phyloP scores from a whole-genome alignment of 2,797 vertebrate species.

The Lepus oiostolus region DNA sequence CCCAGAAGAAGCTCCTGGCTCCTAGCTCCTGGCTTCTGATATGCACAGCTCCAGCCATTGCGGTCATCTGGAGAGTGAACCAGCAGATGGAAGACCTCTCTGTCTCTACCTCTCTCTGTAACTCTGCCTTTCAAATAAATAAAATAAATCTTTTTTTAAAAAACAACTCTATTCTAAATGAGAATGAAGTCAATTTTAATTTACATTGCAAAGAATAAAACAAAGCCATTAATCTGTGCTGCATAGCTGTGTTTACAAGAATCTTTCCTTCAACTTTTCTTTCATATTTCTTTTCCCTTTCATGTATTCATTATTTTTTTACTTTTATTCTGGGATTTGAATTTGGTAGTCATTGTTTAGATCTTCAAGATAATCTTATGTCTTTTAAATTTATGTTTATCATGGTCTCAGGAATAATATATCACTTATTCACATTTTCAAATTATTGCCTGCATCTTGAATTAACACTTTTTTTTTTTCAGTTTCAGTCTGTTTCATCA shows the following conservation, averaged over 20 bases:
- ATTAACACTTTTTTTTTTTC: background rate
- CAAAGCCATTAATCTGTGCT: background rate
- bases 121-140: no score
- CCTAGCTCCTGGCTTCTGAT: no score
- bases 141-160: no score
- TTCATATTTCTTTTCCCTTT: background rate
- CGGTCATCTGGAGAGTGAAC: no score
- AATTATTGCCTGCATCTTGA: background rate
- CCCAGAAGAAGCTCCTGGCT: no score
- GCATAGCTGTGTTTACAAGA: background rate
- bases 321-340: background rate
- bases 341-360: background rate
- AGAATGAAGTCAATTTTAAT: background rate
- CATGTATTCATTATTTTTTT: background rate
- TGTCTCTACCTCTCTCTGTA: no score
- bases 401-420: background rate
- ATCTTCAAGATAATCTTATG: background rate
- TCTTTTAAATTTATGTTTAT: constrained; percentile 36
- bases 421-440: constrained; percentile 24
- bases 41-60: no score
- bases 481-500: background rate
- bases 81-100: no score
- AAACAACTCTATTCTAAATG: background rate
- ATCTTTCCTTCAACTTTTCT: background rate
- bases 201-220: constrained; percentile 18